A percentile compares a stretch with the other conserved stretches of the same genome.
These are phyloP conservation scores for Eurois occulta DNA, from an alignment of 2,888 invertebrate genomes.

Conservation along the genomic window DNA sequence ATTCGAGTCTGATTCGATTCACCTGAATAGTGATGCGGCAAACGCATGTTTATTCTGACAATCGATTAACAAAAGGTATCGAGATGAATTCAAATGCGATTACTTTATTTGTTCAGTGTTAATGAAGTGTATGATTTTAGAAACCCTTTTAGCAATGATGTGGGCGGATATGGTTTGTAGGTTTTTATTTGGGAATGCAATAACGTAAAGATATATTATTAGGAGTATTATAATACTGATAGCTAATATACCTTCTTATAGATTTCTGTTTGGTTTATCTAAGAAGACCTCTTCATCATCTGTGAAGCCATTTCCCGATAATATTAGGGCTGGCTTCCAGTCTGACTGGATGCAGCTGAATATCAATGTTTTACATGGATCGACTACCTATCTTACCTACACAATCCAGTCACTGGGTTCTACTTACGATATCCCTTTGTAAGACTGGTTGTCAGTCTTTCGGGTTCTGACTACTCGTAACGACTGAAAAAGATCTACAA, in stretches of 20 bases:
- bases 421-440: too few relatives aligned
- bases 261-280: too few relatives aligned
- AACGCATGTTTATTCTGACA: constrained; percentile 25
- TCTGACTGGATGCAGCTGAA: too few relatives aligned
- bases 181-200: neutral
- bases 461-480: too few relatives aligned
- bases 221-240: neutral
- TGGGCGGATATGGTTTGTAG: neutral
- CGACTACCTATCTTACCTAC: too few relatives aligned
- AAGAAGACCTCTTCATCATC: too few relatives aligned
- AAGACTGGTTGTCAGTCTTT: too few relatives aligned
- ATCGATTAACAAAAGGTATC: constrained; percentile 46
- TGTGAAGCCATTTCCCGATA: too few relatives aligned
- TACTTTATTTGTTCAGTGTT: constrained; percentile 31
- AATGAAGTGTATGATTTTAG: constrained; percentile 20
- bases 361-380: too few relatives aligned
- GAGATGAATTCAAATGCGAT: constrained; percentile 39
- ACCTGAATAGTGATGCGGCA: constrained; percentile 54
- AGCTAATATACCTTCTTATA: neutral
- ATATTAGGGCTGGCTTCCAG: too few relatives aligned
- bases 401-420: too few relatives aligned
- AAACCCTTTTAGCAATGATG: constrained; percentile 20
- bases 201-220: neutral
- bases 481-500: too few relatives aligned
- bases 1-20: constrained; percentile 48